phyloP scores from a whole-genome alignment of 2,888 invertebrate genomes.

The Congeria kusceri region DNA sequence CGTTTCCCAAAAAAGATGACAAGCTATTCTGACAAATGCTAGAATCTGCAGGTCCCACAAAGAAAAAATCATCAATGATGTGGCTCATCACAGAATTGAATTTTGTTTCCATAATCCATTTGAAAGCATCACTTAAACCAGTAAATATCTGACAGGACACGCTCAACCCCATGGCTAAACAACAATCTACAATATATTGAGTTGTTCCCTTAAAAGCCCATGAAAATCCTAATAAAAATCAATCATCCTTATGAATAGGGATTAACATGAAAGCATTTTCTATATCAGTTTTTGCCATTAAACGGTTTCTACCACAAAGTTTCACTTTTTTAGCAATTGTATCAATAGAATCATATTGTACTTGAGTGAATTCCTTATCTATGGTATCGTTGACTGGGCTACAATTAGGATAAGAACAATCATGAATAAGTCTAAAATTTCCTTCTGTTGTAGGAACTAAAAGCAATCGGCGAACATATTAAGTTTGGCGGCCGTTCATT shows the following conservation, averaged over 20 bases:
- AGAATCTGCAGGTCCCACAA: slow-evolving; percentile 30
- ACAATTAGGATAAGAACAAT: slow-evolving; percentile 29
- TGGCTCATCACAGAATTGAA: slow-evolving; percentile 29
- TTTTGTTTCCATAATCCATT: slow-evolving; percentile 36
- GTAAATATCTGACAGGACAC: slow-evolving; percentile 32
- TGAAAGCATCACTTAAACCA: slow-evolving; percentile 16
- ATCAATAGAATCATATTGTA: slow-evolving; percentile 40
- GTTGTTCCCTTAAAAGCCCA: slow-evolving; percentile 7
- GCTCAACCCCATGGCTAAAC: slow-evolving; percentile 34
- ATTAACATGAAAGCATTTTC: slow-evolving; percentile 48
- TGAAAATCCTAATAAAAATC: slow-evolving; percentile 33
- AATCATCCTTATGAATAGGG: slow-evolving; percentile 45
- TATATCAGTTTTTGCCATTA: slow-evolving; percentile 49
- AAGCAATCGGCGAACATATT: slow-evolving; percentile 44
- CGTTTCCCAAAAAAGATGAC: not conserved
- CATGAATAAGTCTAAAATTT: slow-evolving; percentile 34
- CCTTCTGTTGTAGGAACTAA: slow-evolving; percentile 30
- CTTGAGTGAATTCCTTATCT: slow-evolving; percentile 15
- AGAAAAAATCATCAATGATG: slow-evolving; percentile 44
- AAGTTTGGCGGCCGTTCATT: not conserved
- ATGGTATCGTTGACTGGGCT: slow-evolving; percentile 18
- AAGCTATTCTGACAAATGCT: slow-evolving; percentile 3
- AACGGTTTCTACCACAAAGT: slow-evolving; percentile 9
- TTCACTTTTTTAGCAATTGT: slow-evolving; percentile 30
- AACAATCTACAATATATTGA: slow-evolving; percentile 13